These are phyloP conservation scores for Lochmaea capreae DNA, from an alignment of 2,888 invertebrate species.

Conservation along the genomic window DNA sequence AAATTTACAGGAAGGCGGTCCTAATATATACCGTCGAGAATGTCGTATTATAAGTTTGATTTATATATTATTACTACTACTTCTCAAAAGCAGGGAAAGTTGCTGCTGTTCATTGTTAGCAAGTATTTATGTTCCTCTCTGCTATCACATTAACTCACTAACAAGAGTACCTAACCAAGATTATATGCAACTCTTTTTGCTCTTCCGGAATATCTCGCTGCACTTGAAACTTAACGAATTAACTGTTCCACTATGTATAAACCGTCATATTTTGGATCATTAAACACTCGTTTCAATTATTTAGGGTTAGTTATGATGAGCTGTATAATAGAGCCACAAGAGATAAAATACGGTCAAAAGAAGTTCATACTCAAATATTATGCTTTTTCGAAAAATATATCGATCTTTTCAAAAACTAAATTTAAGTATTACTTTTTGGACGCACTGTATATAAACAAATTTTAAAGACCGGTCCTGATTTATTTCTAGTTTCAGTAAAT, in stretches of 20 bases:
- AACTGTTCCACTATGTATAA: neutral
- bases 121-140: constrained; percentile 37
- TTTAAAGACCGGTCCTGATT: too few relatives aligned
- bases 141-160: constrained; percentile 23
- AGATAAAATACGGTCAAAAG: too few relatives aligned
- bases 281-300: neutral
- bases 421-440: too few relatives aligned
- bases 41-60: constrained; percentile 55
- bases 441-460: too few relatives aligned
- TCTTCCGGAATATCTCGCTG: neutral
- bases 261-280: neutral
- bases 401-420: too few relatives aligned
- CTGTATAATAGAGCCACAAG: too few relatives aligned
- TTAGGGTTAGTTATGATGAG: too few relatives aligned
- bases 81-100: constrained; percentile 44
- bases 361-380: too few relatives aligned
- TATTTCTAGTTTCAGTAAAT: too few relatives aligned
- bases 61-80: constrained; percentile 46
- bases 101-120: constrained; percentile 52
- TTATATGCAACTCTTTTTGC: constrained; percentile 19
- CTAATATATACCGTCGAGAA: constrained; percentile 54
- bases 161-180: constrained; percentile 4
- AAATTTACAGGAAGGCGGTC: constrained; percentile 52
- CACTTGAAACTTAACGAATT: neutral
- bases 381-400: too few relatives aligned